These are phyloP conservation scores for Podarcis muralis DNA, from an alignment of 2,113 vertebrate species.

Conservation along the genomic window DNA sequence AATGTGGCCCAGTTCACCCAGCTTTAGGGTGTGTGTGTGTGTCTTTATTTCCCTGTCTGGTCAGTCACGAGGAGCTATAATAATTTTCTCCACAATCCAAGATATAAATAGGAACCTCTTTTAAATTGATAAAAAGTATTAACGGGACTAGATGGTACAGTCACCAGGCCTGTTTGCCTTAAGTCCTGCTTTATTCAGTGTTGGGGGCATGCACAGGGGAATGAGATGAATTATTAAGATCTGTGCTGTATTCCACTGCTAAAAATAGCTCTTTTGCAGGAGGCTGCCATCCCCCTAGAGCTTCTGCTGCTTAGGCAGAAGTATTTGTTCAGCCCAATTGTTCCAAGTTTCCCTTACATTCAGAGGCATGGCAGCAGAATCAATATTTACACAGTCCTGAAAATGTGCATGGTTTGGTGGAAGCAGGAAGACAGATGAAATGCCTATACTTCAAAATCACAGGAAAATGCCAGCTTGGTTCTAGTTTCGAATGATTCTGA, in stretches of 20 bases:
- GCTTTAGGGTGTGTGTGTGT: too few species aligned
- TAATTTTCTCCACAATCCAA: neutral
- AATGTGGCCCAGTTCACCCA: too few species aligned
- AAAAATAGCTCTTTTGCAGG: constrained; percentile 20
- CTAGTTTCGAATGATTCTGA: neutral
- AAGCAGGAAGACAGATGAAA: neutral
- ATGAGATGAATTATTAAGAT: neutral
- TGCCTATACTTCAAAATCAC: neutral
- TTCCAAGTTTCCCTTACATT: constrained; percentile 47
- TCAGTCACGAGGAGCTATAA: neutral
- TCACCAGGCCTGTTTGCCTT: neutral
- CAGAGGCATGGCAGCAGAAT: neutral
- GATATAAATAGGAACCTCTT: neutral
- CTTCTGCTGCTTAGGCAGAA: constrained; percentile 42
- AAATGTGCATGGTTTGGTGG: neutral
- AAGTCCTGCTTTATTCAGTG: neutral
- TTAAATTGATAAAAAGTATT: neutral
- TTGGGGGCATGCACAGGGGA: neutral
- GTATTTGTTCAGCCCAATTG: constrained; percentile 58
- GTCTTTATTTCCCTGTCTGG: too few species aligned
- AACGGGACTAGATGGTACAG: neutral
- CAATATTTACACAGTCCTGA: neutral
- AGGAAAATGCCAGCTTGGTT: neutral
- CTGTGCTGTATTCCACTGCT: constrained; percentile 2
- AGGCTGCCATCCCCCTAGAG: neutral